Evolutionary conservation across 1,140 invertebrate species (phyloP).

Genomic region (Scaptomyza graminum): DNA sequence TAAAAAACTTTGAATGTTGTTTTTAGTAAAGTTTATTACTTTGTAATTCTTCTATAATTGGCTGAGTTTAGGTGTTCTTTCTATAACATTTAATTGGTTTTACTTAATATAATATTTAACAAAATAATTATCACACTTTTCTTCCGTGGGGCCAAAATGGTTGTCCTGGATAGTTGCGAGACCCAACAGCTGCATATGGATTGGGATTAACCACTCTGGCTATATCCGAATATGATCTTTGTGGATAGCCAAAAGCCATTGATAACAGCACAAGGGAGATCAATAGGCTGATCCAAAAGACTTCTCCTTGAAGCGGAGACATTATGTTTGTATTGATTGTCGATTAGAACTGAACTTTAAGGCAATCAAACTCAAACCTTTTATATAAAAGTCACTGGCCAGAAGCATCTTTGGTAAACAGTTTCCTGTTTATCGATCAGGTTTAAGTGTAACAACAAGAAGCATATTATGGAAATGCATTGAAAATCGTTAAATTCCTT

Average conservation of each 20-base stretch:
- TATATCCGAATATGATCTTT: conserved; percentile 53
- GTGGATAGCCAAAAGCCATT: conserved; percentile 12
- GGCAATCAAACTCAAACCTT: conserved; percentile 17
- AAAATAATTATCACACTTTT: too few relatives aligned
- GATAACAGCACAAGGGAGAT: conserved; percentile 25
- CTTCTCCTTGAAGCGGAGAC: conserved; percentile 32
- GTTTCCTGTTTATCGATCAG: conserved; percentile 59
- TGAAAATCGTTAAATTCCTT: not conserved
- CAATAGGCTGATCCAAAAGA: conserved; percentile 33
- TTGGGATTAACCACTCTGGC: conserved; percentile 71
- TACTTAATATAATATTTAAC: too few relatives aligned
- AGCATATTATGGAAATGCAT: not conserved
- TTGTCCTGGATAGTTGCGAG: conserved; percentile 62
- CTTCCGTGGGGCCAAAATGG: conserved; percentile 54
- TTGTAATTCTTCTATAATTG: too few relatives aligned
- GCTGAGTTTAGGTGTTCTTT: too few relatives aligned
- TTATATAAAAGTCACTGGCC: conserved; percentile 29
- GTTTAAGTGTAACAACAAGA: conserved; percentile 41
- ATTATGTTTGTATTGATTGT: conserved; percentile 40
- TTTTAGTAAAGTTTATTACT: too few relatives aligned
- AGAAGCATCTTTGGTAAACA: conserved; percentile 4
- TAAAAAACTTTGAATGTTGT: too few relatives aligned
- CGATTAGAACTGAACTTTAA: conserved; percentile 47
- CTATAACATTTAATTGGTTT: too few relatives aligned
- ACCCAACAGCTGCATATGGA: conserved; percentile 55